Conservation (phyloP, 1,140 invertebrate genomes). For the Pseudobourletiella spinata region DNA sequence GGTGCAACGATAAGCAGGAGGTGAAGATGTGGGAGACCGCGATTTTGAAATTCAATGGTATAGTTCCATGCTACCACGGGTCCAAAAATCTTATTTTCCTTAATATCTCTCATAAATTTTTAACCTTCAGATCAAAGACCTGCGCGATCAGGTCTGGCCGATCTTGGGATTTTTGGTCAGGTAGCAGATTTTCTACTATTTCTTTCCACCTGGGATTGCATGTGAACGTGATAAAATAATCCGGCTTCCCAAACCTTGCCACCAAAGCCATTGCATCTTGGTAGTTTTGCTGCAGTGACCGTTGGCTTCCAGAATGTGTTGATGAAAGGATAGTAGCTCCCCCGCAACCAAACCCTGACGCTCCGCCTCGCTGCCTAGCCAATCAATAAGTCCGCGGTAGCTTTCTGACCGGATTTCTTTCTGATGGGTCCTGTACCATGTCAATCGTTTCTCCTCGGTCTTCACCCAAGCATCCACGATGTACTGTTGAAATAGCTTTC, state of each 20-base stretch:
- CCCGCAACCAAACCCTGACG: slow-evolving; percentile 11
- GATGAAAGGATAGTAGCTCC: slow-evolving; percentile 24
- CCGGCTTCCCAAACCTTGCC: slow-evolving; percentile 40
- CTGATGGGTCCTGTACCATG: too few relatives aligned
- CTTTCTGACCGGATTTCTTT: too few relatives aligned
- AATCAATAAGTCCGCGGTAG: too few relatives aligned
- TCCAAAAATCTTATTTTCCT: background rate
- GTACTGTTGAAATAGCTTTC: too few relatives aligned
- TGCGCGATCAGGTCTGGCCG: slow-evolving; percentile 43
- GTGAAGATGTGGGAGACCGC: slow-evolving; percentile 41
- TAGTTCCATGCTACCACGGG: background rate
- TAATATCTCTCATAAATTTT: background rate
- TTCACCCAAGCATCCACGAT: too few relatives aligned
- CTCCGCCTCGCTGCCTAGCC: too few relatives aligned
- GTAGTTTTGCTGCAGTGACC: slow-evolving; percentile 38
- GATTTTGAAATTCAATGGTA: slow-evolving; percentile 39
- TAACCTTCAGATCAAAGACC: slow-evolving; percentile 39
- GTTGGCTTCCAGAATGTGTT: slow-evolving; percentile 35
- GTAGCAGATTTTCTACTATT: slow-evolving; percentile 36
- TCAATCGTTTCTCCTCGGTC: too few relatives aligned
- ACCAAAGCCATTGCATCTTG: slow-evolving; percentile 44
- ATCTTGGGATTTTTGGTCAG: slow-evolving; percentile 25
- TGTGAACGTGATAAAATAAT: slow-evolving; percentile 45
- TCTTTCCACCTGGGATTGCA: slow-evolving; percentile 44
- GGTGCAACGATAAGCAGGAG: slow-evolving; percentile 34